Percentiles rank a stretch among this genome's conserved stretches.
Evolutionary conservation across 2,797 vertebrate species (phyloP).

Genomic region (Rhinophrynus dorsalis): DNA sequence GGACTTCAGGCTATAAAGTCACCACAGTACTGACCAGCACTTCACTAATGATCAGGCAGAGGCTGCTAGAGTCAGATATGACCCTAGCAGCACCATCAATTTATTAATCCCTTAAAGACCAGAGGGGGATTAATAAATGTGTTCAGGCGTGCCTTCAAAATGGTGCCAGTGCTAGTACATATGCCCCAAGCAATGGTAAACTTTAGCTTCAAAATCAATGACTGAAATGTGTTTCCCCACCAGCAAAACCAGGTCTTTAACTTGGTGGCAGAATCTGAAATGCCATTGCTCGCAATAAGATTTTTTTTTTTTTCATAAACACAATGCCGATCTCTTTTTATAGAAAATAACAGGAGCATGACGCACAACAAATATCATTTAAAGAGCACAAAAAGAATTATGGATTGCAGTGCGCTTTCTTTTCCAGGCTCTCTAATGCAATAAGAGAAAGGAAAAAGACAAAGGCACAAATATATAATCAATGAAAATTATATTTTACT

Average conservation of each 20-base stretch:
- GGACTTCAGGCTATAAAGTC: too few relatives aligned
- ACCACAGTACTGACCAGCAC: too few relatives aligned
- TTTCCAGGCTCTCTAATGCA: not conserved
- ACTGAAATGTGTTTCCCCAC: not conserved
- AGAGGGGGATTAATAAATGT: too few relatives aligned
- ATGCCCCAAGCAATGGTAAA: too few relatives aligned
- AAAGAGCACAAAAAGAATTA: constrained; percentile 11
- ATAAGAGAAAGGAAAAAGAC: constrained; percentile 1
- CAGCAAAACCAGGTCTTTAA: not conserved
- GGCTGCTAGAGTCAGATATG: too few relatives aligned
- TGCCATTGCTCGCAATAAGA: not conserved
- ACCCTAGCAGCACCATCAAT: too few relatives aligned
- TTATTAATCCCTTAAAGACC: too few relatives aligned
- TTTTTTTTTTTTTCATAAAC: not conserved
- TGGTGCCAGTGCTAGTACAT: too few relatives aligned
- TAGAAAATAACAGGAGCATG: constrained; percentile 2
- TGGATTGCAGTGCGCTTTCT: not conserved
- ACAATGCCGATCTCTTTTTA: not conserved
- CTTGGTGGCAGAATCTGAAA: not conserved
- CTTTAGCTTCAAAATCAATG: too few relatives aligned
- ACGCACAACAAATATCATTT: constrained; percentile 17
- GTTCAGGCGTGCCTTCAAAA: too few relatives aligned
- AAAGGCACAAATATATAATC: constrained; percentile 9
- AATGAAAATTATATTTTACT: constrained; percentile 23
- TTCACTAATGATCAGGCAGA: too few relatives aligned